Percentiles rank a stretch among this genome's conserved stretches.
These are phyloP conservation scores for Chrysolina haemoptera DNA, from an alignment of 2,888 invertebrate genomes.

Conservation along the genomic window DNA sequence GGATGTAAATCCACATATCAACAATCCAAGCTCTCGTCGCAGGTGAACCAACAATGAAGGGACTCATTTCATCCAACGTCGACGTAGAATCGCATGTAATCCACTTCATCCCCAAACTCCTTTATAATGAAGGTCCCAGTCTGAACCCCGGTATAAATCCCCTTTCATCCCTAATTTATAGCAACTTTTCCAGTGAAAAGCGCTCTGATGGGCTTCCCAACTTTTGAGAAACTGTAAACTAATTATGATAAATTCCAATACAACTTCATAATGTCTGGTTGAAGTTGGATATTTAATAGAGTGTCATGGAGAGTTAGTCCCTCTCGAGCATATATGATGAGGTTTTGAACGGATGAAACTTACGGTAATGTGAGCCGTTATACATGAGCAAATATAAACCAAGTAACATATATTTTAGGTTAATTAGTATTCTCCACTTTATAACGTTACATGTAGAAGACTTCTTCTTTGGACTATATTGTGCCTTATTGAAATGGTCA, in stretches of 20 bases:
- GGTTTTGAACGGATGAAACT: too few species aligned
- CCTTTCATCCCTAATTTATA: neutral
- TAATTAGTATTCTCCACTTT: too few species aligned
- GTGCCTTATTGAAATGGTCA: too few species aligned
- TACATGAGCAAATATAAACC: too few species aligned
- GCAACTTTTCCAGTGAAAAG: slow-evolving; percentile 5
- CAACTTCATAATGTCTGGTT: neutral
- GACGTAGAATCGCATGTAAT: neutral
- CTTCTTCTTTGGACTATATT: too few species aligned
- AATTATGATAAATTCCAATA: neutral
- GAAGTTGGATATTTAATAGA: neutral
- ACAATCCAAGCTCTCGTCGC: neutral
- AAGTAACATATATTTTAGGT: too few species aligned
- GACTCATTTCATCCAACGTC: neutral
- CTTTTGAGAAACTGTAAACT: slow-evolving; percentile 5
- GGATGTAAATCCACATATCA: neutral
- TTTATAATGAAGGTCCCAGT: neutral
- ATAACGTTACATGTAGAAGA: too few species aligned
- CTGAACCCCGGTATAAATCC: neutral
- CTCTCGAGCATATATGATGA: neutral
- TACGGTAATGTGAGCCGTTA: too few species aligned
- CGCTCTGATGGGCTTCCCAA: neutral
- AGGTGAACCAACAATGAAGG: neutral
- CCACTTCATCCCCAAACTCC: neutral
- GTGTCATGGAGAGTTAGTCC: neutral